Conservation (phyloP, 2,888 invertebrate species). For the Hypolimnas misippus region DNA sequence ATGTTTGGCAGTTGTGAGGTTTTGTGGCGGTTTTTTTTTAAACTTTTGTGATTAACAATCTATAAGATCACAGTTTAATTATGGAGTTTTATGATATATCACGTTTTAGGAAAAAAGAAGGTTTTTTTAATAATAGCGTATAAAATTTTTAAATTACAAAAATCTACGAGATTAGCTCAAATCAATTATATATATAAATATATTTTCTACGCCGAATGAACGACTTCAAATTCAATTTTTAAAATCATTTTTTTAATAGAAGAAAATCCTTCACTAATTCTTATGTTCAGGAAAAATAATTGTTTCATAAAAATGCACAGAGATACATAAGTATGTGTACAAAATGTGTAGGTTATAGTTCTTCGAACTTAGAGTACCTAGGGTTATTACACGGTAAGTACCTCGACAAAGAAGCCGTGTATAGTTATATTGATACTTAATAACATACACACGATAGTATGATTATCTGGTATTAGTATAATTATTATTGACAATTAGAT, state of each 20-base stretch:
- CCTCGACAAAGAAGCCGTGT: constrained; percentile 8
- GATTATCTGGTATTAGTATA: constrained; percentile 25
- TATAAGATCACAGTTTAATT: too few relatives aligned
- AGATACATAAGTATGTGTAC: neutral
- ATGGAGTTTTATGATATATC: neutral
- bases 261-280: too few relatives aligned
- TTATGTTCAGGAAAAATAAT: too few relatives aligned
- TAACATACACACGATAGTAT: constrained; percentile 30
- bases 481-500: constrained; percentile 13
- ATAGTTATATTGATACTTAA: constrained; percentile 18
- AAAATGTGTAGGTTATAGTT: neutral
- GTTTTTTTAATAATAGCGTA: too few relatives aligned
- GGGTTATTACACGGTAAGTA: neutral
- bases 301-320: neutral
- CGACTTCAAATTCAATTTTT: too few relatives aligned
- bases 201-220: too few relatives aligned
- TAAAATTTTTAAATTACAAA: too few relatives aligned
- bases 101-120: neutral
- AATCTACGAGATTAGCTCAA: too few relatives aligned
- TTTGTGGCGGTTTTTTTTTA: constrained; percentile 10
- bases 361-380: neutral
- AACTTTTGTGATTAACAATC: neutral
- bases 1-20: constrained; percentile 47
- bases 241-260: too few relatives aligned
- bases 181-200: too few relatives aligned